Base-by-base conservation (phyloP, 1,140 invertebrate genomes). In the Drosophila dunni region DNA sequence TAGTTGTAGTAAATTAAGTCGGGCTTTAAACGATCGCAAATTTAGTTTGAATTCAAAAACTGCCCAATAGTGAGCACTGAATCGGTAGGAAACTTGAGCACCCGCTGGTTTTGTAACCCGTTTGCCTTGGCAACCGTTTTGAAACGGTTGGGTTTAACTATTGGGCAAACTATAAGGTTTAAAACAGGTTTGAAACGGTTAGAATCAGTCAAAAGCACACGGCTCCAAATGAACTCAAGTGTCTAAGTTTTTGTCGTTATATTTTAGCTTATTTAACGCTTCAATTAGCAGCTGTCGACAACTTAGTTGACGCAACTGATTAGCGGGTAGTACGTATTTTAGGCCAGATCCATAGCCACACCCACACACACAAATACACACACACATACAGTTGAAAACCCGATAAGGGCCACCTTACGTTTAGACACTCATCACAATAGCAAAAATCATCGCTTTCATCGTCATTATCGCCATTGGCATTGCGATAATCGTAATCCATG, bases 341-440 rank as follows among this genome's bases (percentile, higher is more conserved):
- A 42, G 60, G 24, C 57, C 34, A 11, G 17, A 15, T 15, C 40
- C 20, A 62, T 11, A 66, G 38, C 17, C 44, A 13, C 36, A 60
- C 34, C 17, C 20, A 34, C 45, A n/a, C 53, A n/a, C 17, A 0
- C 29, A 42, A 50, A 45, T 34, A 42, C 48, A 53, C 20, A 20
- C 48, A 54, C 48, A 54, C n/a, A 40, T 24, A 54, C 48, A 61
- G 2, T n/a, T 2, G 9, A 33, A 38, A 15, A 17, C 24, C 7
- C 13, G 68, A 54, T 60, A 56, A 68, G 69, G 51, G 51, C 72
- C 78, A 92, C 93, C 93, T 93, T 56, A 94, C 94, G 93, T 94
- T 93, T 81, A 95, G 93, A 91, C 95, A 95, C 65, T 95, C 95
- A 93, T 96, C 95, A 93, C 95, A 96, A 93, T 94, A 96, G 93